Evolutionary conservation across 2,113 vertebrate species (phyloP), one percentile per base, ranked within the genome.

Genomic region (Oryzias curvinotus): DNA sequence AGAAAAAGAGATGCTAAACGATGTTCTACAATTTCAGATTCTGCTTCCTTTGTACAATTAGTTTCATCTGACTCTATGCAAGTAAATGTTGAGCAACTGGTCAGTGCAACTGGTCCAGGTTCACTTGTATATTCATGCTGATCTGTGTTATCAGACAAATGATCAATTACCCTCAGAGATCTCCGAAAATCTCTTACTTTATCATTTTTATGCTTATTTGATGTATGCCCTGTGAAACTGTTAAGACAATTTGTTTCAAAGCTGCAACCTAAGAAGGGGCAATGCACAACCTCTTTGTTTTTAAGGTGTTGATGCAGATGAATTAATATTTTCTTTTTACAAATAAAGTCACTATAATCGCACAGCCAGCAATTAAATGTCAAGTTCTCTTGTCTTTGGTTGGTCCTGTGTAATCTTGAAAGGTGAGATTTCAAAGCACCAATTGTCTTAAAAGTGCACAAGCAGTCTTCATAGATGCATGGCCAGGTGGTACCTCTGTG

Each of bases 401-500:
- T 21, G 45, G 65, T 68, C 56, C 65, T 60, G 53, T 55, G 53
- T 5, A 18, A 19, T 55, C 52, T 30, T 30, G 28, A 54, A 17
- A 54, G 26, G 21, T 59, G 56, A 45, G 56, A 59, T 47, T 68
- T 68, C 26, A 68, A 53, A 14, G 56, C 42, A 47, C 15, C 7
- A 68, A 48, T n/a, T 46, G 65, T 56, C 14, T 5, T 42, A 7
- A 56, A 56, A 41, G 17, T 55, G 30, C 56, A 52, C 26, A 21
- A 57, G 55, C 55, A 58, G 54, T 67, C 54, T n/a, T 1, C 16
- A 21, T 57, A 41, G 55, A 67, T 67, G 54, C 64, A 57, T 28
- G 64, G 64, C 36, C 64, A 67, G 47, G n/a, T 66, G 4, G 21
- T n/a, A 14, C 63, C 53, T 53, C 62, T 53, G 62, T 64, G 60